phyloP scores from a whole-genome alignment of 1,140 invertebrate genomes.

The Diprion similis region DNA sequence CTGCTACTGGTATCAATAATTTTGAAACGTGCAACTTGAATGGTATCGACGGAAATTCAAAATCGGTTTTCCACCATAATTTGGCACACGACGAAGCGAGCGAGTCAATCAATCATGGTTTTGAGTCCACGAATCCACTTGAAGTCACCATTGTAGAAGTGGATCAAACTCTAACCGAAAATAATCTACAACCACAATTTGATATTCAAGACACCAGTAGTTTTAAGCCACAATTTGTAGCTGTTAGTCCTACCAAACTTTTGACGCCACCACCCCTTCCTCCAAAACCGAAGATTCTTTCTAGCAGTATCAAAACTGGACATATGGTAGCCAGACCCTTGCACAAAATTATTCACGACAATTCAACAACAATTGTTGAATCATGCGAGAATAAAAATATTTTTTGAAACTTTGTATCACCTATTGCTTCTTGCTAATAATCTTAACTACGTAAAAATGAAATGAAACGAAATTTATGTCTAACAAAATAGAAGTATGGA shows the following conservation, averaged over 20 bases:
- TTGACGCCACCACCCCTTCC: constrained; percentile 57
- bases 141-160: constrained; percentile 49
- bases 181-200: constrained; percentile 36
- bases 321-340: constrained; percentile 47
- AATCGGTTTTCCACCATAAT: constrained; percentile 20
- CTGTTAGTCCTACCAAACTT: constrained; percentile 41
- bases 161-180: constrained; percentile 54
- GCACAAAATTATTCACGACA: constrained; percentile 40
- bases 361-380: constrained; percentile 30
- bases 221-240: constrained; percentile 25
- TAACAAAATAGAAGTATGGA: not conserved
- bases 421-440: not conserved
- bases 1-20: constrained; percentile 27
- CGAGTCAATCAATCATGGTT: constrained; percentile 26
- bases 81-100: constrained; percentile 28
- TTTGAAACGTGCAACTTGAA: constrained; percentile 16
- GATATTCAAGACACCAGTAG: constrained; percentile 22
- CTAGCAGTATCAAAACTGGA: constrained; percentile 41
- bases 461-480: not conserved
- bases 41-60: constrained; percentile 23
- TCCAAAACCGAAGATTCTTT: constrained; percentile 56
- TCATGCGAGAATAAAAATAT: constrained; percentile 39
- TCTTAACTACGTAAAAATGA: not conserved
- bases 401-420: constrained; percentile 26
- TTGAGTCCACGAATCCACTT: constrained; percentile 36